A percentile compares a stretch with the other conserved stretches of the same genome.
These are phyloP conservation scores for Morpho helenor DNA, from an alignment of 2,888 invertebrate genomes.

Conservation along the genomic window DNA sequence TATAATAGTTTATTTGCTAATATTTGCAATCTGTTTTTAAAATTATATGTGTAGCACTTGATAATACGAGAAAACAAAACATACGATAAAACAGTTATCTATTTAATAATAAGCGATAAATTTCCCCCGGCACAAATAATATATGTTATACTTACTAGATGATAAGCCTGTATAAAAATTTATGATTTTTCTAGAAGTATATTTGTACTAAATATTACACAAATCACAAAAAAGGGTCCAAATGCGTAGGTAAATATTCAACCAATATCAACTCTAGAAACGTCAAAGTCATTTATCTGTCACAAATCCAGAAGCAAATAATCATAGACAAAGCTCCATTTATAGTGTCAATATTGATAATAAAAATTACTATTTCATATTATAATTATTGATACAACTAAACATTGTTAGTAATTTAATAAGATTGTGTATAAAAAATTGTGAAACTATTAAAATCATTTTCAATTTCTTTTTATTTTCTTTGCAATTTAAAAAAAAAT, in stretches of 20 bases:
- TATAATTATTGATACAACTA: too few species aligned
- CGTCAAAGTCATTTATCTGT: too few species aligned
- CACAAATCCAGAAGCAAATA: too few species aligned
- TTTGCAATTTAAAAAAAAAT: too few species aligned
- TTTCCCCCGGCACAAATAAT: conserved; percentile 1
- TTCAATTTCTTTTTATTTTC: too few species aligned
- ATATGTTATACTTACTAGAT: conserved; percentile 14
- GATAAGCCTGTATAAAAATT: conserved; percentile 1
- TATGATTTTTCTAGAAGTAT: background rate
- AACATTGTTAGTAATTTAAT: too few species aligned
- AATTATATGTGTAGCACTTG: conserved; percentile 10
- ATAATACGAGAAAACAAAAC: conserved; percentile 20
- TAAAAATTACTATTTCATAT: too few species aligned
- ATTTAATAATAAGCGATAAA: conserved; percentile 13
- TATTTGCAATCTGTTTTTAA: conserved; percentile 2
- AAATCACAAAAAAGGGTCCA: conserved; percentile 8
- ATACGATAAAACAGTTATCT: conserved; percentile 18
- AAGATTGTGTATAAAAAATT: too few species aligned
- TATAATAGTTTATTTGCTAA: conserved; percentile 4
- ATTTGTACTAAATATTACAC: conserved; percentile 7
- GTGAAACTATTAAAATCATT: too few species aligned
- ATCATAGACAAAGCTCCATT: too few species aligned
- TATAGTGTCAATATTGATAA: too few species aligned
- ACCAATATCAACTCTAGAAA: too few species aligned
- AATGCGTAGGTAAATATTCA: conserved; percentile 19